Evolutionary conservation across 2,113 vertebrate genomes (phyloP), one percentile per base, ranked within the genome.

Genomic region (Corapipo altera): DNA sequence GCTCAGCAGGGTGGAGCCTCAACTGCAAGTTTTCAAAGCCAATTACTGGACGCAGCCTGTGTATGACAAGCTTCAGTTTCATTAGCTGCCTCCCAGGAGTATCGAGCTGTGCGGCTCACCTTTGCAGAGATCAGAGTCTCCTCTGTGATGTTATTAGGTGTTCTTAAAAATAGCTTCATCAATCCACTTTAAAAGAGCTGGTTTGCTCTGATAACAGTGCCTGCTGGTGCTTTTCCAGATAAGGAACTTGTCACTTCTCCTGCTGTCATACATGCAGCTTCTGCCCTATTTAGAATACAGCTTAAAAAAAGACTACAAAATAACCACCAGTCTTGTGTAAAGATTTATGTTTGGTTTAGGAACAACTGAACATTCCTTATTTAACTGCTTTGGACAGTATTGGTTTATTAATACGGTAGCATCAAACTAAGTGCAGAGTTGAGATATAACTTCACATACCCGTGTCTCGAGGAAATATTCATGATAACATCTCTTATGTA

Each of bases 91-190:
- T 96, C 89, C 81, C 84, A 76, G 61, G 65, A 85, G 62, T 24
- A 89, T 86, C 0, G 22, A 90, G 78, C 89, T 73, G 55, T 12
- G 1, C 1, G 0, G 81, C 89, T 96, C 74, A 96, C 89, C 93
- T 95, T 70, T 94, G 78, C 89, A 48, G 93, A 66, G 86, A 93
- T 89, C 91, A 88, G 35, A 54, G 70, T 83, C 78, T 94, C 70
- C 65, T 96, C 85, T 90, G 51, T 59, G 85, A 67, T 96, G 85
- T 86, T 95, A 79, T 90, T 90, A 93, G 85, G 69, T 93, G 71
- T 70, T 94, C 93, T 95, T 76, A 90, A 94, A 95, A 96, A 91
- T 91, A 95, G 88, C 85, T 88, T 88, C 82, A 83, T 95, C 82
- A 55, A 85, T 77, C 85, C 24, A 44, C 59, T 96, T 88, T 81